Conservation (phyloP, 2,888 invertebrate genomes). For the Sinotaia quadrata region DNA sequence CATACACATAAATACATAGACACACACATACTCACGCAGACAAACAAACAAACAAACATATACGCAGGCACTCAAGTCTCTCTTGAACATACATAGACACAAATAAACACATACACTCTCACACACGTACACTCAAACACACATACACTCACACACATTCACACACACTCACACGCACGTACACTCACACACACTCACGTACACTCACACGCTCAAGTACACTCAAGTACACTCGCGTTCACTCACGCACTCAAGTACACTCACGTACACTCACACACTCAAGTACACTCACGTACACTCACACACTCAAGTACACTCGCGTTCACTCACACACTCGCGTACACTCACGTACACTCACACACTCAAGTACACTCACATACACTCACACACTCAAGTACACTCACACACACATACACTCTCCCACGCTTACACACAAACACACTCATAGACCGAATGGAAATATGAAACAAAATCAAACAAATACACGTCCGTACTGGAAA, state of each 20-base stretch:
- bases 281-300: not conserved
- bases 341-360: constrained; percentile 11
- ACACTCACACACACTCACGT: no score
- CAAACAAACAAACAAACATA: no score
- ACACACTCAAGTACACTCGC: constrained; percentile 1
- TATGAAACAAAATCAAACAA: no score
- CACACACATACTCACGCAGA: not conserved
- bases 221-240: no score
- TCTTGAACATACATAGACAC: no score
- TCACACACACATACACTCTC: not conserved
- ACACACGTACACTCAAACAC: no score
- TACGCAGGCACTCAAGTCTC: not conserved
- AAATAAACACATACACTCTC: no score
- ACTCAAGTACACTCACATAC: constrained; percentile 1
- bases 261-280: not conserved
- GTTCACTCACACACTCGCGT: constrained; percentile 7
- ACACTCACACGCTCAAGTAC: no score
- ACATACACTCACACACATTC: no score
- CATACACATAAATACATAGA: not conserved
- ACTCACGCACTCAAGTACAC: not conserved
- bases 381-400: no score
- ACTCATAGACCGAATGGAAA: constrained; percentile 4
- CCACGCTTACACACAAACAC: not conserved
- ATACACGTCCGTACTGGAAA: not conserved
- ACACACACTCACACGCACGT: no score